phyloP scores from a whole-genome alignment of 2,113 vertebrate species.

The Pantherophis guttatus region DNA sequence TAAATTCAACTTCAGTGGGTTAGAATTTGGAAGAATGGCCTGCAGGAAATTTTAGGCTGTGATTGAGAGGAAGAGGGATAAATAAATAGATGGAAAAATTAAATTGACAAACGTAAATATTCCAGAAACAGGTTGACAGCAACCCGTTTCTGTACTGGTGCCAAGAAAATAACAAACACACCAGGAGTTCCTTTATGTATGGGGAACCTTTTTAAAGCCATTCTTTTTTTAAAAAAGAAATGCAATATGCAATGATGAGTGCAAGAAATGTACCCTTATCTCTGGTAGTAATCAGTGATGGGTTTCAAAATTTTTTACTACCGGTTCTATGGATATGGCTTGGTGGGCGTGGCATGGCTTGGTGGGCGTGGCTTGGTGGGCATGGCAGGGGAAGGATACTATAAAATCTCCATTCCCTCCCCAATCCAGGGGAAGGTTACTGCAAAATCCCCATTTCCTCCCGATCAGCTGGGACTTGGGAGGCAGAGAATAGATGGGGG shows the following conservation, averaged over 20 bases:
- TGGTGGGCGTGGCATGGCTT: too few relatives aligned
- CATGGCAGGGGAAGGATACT: too few relatives aligned
- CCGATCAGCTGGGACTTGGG: too few relatives aligned
- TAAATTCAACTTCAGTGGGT: background rate
- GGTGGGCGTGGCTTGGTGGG: too few relatives aligned
- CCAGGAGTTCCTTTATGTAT: background rate
- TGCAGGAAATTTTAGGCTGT: background rate
- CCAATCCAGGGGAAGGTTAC: too few relatives aligned
- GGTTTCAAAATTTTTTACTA: too few relatives aligned
- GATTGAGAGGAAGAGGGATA: background rate
- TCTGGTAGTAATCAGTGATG: too few relatives aligned
- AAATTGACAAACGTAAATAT: background rate
- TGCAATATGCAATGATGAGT: background rate
- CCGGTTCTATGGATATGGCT: too few relatives aligned
- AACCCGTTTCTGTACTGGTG: background rate
- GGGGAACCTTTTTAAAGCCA: background rate
- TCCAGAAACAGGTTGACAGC: background rate
- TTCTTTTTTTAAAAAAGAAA: background rate
- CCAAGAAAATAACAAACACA: background rate
- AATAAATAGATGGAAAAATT: background rate
- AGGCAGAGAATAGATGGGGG: too few relatives aligned
- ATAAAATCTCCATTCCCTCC: too few relatives aligned
- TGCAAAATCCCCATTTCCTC: too few relatives aligned
- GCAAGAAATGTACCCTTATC: background rate
- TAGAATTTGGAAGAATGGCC: background rate